phyloP scores from a whole-genome alignment of 2,113 vertebrate genomes.

The Mesoclemmys tuberculata region DNA sequence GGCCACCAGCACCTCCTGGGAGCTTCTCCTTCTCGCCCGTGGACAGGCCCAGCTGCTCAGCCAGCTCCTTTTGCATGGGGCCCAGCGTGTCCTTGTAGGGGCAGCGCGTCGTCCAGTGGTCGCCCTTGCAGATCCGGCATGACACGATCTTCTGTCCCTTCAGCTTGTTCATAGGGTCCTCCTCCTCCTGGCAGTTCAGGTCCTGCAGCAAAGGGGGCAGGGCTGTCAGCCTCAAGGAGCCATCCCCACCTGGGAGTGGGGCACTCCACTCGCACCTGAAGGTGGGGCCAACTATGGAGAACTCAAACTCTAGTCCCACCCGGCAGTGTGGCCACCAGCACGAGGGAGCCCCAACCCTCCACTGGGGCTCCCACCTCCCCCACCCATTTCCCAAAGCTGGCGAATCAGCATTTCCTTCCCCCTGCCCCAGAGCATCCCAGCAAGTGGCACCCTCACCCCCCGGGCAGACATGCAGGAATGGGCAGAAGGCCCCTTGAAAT shows the following conservation, averaged over 20 bases:
- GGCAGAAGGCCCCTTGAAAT: neutral
- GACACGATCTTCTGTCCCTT: conserved; percentile 98
- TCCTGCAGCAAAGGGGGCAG: conserved; percentile 76
- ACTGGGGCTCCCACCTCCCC: neutral
- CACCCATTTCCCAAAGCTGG: neutral
- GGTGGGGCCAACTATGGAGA: too few relatives aligned
- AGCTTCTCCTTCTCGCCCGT: conserved; percentile 92
- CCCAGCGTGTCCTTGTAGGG: conserved; percentile 97
- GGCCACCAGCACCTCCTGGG: conserved; percentile 74
- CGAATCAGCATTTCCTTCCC: neutral
- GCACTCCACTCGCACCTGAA: too few relatives aligned
- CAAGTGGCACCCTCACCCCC: too few relatives aligned
- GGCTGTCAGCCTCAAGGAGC: accelerated
- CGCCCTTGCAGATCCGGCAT: conserved; percentile 96
- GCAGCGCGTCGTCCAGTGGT: conserved; percentile 98
- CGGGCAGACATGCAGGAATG: too few relatives aligned
- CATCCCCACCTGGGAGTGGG: too few relatives aligned
- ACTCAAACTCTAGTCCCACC: too few relatives aligned
- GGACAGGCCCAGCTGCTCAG: conserved; percentile 92
- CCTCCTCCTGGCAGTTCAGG: conserved; percentile 92
- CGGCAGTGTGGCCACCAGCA: too few relatives aligned
- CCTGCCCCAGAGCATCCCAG: neutral
- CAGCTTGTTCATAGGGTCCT: conserved; percentile 97
- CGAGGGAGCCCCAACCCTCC: neutral
- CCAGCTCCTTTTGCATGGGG: conserved; percentile 98